Conservation (phyloP, 2,888 invertebrate species). For the Drosophila merina region DNA sequence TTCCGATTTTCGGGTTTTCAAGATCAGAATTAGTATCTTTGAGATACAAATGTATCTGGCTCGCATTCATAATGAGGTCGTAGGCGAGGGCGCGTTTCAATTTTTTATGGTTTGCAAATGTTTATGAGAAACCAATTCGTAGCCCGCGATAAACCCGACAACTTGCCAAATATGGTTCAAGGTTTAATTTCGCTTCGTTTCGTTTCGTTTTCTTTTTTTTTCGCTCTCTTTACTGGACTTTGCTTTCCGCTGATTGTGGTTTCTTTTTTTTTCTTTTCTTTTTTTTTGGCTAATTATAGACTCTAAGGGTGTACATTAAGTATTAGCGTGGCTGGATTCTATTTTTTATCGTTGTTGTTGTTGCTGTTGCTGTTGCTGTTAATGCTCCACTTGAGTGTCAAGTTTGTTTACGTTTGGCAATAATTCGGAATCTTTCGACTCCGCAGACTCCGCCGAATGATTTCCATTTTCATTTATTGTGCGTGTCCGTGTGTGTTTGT, state of each 20-base stretch:
- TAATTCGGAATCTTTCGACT: conserved; percentile 46
- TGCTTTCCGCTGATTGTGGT: conserved; percentile 44
- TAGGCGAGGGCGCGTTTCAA: background rate
- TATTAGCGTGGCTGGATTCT: conserved; percentile 22
- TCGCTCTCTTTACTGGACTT: conserved; percentile 13
- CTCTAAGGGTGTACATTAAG: conserved; percentile 26
- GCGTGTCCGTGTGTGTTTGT: conserved; percentile 11
- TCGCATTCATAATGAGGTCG: background rate
- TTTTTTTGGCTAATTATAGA: conserved; percentile 31
- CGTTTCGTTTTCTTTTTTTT: conserved; percentile 13
- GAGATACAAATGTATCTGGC: background rate
- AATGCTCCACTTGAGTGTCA: conserved; percentile 70
- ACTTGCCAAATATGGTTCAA: conserved; percentile 43
- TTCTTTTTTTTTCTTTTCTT: background rate
- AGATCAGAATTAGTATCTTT: background rate
- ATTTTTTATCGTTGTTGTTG: conserved; percentile 14
- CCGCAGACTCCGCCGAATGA: conserved; percentile 7
- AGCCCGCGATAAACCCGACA: background rate
- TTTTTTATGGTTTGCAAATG: conserved; percentile 2
- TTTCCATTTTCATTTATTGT: conserved; percentile 22
- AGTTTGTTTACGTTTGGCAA: conserved; percentile 59
- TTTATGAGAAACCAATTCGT: conserved; percentile 9
- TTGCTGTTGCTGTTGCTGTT: conserved; percentile 20
- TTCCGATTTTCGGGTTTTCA: background rate
- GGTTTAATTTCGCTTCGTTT: conserved; percentile 29